These are phyloP conservation scores for Cotesia congregata DNA, from an alignment of 2,888 invertebrate species.

Conservation along the genomic window DNA sequence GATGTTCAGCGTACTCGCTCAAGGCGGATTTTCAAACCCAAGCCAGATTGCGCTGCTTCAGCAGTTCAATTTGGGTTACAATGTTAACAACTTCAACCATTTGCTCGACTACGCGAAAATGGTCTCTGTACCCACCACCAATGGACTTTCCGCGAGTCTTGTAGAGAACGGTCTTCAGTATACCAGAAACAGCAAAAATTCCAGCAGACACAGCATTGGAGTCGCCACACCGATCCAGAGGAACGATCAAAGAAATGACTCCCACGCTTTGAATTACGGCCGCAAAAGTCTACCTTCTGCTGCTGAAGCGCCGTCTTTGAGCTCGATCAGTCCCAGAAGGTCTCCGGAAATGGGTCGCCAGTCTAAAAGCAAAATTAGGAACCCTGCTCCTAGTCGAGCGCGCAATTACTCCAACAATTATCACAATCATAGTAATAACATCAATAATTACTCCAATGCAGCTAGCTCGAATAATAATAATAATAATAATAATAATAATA, in stretches of 20 bases:
- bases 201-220: constrained; percentile 56
- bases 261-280: constrained; percentile 52
- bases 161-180: constrained; percentile 66
- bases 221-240: constrained; percentile 55
- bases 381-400: constrained; percentile 49
- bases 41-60: constrained; percentile 43
- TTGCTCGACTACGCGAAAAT: no score
- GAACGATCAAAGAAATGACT: constrained; percentile 58
- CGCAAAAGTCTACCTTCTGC: constrained; percentile 67
- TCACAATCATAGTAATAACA: constrained; percentile 20
- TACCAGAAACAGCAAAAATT: constrained; percentile 65
- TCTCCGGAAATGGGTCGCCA: constrained; percentile 69
- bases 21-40: no score
- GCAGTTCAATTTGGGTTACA: constrained; percentile 50
- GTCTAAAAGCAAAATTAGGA: constrained; percentile 14
- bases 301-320: constrained; percentile 66
- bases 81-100: no score
- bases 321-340: constrained; percentile 69
- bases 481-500: neutral
- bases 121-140: neutral
- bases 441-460: no score
- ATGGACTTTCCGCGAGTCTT: constrained; percentile 57
- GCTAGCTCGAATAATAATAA: neutral
- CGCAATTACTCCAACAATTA: constrained; percentile 38
- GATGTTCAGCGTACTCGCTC: no score